Percentiles rank a stretch among this genome's conserved stretches.
These are phyloP conservation scores for Siniperca knerii DNA, from an alignment of 2,113 vertebrate species.

Conservation along the genomic window DNA sequence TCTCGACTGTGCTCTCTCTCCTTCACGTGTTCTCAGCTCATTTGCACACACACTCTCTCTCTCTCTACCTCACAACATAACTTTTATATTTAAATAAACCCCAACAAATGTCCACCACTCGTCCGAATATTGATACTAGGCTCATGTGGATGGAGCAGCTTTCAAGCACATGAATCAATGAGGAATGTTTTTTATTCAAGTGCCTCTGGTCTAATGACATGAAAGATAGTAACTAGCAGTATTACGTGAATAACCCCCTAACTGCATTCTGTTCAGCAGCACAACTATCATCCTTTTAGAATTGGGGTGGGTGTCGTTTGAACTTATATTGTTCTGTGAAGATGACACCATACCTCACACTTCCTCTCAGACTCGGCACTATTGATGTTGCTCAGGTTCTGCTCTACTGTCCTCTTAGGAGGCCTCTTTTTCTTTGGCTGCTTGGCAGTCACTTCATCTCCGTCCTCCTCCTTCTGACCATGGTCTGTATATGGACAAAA, in stretches of 20 bases:
- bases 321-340: not conserved
- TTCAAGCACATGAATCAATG: not conserved
- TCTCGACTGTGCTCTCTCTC: too few species aligned
- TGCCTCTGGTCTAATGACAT: not conserved
- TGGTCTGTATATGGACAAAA: slow-evolving; percentile 53
- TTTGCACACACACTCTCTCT: not conserved
- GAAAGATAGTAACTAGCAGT: not conserved
- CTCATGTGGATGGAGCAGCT: not conserved
- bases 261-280: not conserved
- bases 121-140: too few species aligned
- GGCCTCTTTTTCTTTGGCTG: slow-evolving; percentile 86
- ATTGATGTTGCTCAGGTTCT: slow-evolving; percentile 92
- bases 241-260: not conserved
- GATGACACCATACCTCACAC: slow-evolving; percentile 84
- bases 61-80: not conserved
- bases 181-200: not conserved
- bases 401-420: slow-evolving; percentile 89
- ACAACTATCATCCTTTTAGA: not conserved
- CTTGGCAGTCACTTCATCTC: slow-evolving; percentile 71
- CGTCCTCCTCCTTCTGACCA: slow-evolving; percentile 42
- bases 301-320: not conserved
- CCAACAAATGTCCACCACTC: not conserved
- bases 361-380: slow-evolving; percentile 83
- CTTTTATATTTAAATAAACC: not conserved
- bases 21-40: too few species aligned